Percentiles rank a stretch among this genome's conserved stretches.
These are phyloP conservation scores for Scaptomyza polygonia DNA, from an alignment of 2,888 invertebrate genomes.

Conservation along the genomic window DNA sequence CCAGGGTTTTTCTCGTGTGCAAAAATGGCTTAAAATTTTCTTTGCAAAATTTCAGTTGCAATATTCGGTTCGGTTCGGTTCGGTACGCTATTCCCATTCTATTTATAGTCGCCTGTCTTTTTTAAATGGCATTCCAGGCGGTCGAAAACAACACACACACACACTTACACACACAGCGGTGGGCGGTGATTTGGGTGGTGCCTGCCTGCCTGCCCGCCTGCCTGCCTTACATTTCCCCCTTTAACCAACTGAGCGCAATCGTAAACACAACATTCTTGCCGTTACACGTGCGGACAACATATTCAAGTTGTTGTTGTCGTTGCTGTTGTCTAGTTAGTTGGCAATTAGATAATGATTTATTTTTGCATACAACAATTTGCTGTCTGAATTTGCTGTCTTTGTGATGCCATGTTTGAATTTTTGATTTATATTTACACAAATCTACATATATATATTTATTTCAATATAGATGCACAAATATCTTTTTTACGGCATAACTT, in stretches of 20 bases:
- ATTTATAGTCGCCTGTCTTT: constrained; percentile 56
- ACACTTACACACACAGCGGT: constrained; percentile 43
- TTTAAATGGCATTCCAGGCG: constrained; percentile 67
- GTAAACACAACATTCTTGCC: constrained; percentile 65
- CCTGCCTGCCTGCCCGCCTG: background rate
- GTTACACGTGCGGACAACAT: constrained; percentile 69
- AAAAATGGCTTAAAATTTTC: constrained; percentile 44
- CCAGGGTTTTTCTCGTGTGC: constrained; percentile 19
- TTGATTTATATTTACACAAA: constrained; percentile 65
- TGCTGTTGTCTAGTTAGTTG: constrained; percentile 50
- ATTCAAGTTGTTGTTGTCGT: constrained; percentile 42
- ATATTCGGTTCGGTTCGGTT: no score
- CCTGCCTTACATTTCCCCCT: background rate
- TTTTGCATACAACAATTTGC: constrained; percentile 62
- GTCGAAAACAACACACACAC: constrained; percentile 39
- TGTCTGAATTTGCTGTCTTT: constrained; percentile 26
- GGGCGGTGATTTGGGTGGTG: constrained; percentile 4
- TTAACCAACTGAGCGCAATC: constrained; percentile 25
- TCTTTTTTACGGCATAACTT: background rate
- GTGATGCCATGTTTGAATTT: constrained; percentile 46
- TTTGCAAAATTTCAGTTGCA: constrained; percentile 47
- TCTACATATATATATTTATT: constrained; percentile 9
- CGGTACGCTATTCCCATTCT: constrained; percentile 50
- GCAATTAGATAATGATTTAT: constrained; percentile 77
- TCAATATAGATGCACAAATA: constrained; percentile 13